These are phyloP conservation scores for Drosophila tristis DNA, from an alignment of 1,140 invertebrate genomes.

Conservation along the genomic window DNA sequence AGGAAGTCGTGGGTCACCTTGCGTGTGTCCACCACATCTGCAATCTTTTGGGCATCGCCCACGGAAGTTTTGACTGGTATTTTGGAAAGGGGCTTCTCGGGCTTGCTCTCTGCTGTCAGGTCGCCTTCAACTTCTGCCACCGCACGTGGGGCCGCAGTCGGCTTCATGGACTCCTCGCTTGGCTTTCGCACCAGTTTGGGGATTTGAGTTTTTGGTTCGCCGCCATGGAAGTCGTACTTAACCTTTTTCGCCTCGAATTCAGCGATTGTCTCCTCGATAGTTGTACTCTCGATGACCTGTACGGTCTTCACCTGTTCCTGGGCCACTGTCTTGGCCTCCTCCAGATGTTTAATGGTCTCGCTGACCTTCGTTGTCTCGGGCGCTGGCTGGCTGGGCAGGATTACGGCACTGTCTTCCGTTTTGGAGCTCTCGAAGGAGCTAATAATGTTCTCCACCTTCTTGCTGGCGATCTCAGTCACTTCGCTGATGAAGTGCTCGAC, in stretches of 20 bases:
- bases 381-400: constrained; percentile 15
- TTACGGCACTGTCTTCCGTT: constrained; percentile 19
- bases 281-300: constrained; percentile 57
- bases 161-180: constrained; percentile 56
- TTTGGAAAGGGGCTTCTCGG: constrained; percentile 63
- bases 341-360: constrained; percentile 70
- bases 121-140: constrained; percentile 55
- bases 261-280: constrained; percentile 78
- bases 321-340: constrained; percentile 53
- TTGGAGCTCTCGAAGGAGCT: constrained; percentile 64
- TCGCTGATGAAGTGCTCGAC: constrained; percentile 67
- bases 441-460: constrained; percentile 70
- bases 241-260: constrained; percentile 80
- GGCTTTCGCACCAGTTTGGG: constrained; percentile 63
- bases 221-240: constrained; percentile 74
- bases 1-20: constrained; percentile 77
- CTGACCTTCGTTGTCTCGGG: constrained; percentile 64
- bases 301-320: constrained; percentile 54
- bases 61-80: constrained; percentile 61
- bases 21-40: constrained; percentile 56
- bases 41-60: constrained; percentile 23
- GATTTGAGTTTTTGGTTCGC: constrained; percentile 75
- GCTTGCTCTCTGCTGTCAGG: constrained; percentile 40
- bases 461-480: constrained; percentile 68
- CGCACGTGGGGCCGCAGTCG: constrained; percentile 69